A percentile compares a stretch with the other conserved stretches of the same genome.
Conservation (phyloP, 2,113 vertebrate genomes). For the Tragulus kanchil region DNA sequence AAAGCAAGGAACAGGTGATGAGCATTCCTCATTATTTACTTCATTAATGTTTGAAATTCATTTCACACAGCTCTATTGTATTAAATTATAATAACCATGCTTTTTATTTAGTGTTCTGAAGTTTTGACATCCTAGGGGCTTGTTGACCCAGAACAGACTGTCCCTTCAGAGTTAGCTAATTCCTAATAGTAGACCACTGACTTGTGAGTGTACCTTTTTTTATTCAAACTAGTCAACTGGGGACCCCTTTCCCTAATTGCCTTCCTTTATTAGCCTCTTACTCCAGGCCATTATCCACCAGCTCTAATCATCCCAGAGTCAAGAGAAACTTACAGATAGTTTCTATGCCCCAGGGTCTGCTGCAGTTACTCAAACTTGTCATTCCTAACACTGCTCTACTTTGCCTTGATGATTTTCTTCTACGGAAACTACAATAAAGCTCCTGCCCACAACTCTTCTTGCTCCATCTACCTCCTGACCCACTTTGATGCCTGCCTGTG, state of each 20-base stretch:
- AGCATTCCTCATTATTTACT: neutral
- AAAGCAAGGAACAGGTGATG: neutral
- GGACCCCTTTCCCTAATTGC: neutral
- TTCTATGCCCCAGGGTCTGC: neutral
- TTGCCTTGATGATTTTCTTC: neutral
- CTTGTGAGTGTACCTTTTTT: neutral
- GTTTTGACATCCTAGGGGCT: neutral
- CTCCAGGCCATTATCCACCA: neutral
- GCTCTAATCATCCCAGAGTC: neutral
- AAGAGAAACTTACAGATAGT: neutral
- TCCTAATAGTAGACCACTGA: neutral
- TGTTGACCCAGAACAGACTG: neutral
- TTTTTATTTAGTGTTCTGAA: neutral
- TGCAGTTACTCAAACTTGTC: neutral
- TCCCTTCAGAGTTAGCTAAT: neutral
- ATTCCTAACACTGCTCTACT: neutral
- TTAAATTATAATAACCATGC: neutral
- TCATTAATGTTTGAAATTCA: neutral
- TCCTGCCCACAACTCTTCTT: neutral
- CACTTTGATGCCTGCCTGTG: neutral
- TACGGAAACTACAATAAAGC: neutral
- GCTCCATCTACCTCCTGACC: neutral
- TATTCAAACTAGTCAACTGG: neutral
- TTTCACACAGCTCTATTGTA: neutral
- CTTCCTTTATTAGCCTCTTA: neutral